Percentiles rank a stretch among this genome's conserved stretches.
Conservation (phyloP, 2,888 invertebrate species). For the Sinhomidia bicolor region DNA sequence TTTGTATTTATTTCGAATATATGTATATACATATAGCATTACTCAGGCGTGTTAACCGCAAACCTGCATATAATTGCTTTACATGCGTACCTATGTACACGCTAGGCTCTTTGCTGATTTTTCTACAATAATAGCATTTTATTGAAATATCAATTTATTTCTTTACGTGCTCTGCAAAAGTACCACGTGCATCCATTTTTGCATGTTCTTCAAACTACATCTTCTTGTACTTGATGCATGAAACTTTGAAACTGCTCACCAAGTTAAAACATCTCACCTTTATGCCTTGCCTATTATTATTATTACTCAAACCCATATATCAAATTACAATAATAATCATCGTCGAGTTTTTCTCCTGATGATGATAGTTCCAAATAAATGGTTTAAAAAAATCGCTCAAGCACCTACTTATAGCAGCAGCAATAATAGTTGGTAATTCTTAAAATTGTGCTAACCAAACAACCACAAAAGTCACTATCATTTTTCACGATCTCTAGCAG, state of each 20-base stretch:
- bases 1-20: neutral
- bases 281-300: no score
- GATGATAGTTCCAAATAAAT: neutral
- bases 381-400: neutral
- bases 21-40: neutral
- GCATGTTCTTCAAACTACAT: no score
- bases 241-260: no score
- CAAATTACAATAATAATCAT: neutral
- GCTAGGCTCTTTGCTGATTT: no score
- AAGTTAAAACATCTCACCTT: no score
- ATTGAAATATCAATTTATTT: no score
- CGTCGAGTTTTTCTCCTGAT: neutral
- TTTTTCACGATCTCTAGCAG: neutral
- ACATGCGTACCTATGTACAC: neutral
- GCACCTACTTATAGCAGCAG: neutral
- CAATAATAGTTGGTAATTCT: no score
- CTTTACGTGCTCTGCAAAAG: no score
- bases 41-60: slow-evolving; percentile 11
- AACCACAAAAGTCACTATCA: neutral
- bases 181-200: no score
- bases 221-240: no score
- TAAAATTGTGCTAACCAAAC: neutral
- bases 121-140: no score
- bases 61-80: slow-evolving; percentile 23
- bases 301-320: no score